Base-by-base conservation (phyloP, 1,140 invertebrate species). In the Microplitis mediator region DNA sequence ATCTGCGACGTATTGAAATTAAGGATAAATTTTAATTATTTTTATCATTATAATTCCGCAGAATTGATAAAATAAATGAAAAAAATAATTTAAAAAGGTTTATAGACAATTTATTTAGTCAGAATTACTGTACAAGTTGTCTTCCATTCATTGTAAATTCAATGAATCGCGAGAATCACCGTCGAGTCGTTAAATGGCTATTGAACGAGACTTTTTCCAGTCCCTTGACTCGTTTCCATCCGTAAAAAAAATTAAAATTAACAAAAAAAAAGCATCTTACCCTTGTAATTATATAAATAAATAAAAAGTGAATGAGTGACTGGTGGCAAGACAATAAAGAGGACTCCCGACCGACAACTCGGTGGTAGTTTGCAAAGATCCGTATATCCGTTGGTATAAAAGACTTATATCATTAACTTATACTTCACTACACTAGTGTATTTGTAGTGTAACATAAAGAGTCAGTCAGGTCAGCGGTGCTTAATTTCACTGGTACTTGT, bases 141-240 rank as follows among this genome's bases (percentile, higher is more conserved):
- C 51, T 54, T 72, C 51, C 71, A 75, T 72, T 75, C 74, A 75
- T 75, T 72, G 68, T 14, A 60, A 75, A 75, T 70, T 76, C 65
- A 74, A 74, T 72, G 72, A 74, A 74, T 71, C 69, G 69, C 64
- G n/a, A 66, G 54, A 71, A 72, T 56, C 62, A 56, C 45, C 63
- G 63, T 31, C 63, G 71, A 73, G 73, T 76, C 63, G 74, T 73
- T 73, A 68, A 76, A 72, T 69, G 69, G 65, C 58, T 67, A 72
- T 74, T 76, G 75, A 74, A 65, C 32, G 69, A 64, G 67, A 36
- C 60, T 69, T 71, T 31, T 39, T 45, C 61, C 54, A 52, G 69
- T 32, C 36, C 50, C n/a, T 23, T 34, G n/a, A 31, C 60, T 71
- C 32, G 31, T 39, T 63, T 62, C 0, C 9, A 50, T 16, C 34